A percentile compares a stretch with the other conserved stretches of the same genome.
Conservation (phyloP, 2,113 vertebrate genomes). For the Ciconia boyciana region DNA sequence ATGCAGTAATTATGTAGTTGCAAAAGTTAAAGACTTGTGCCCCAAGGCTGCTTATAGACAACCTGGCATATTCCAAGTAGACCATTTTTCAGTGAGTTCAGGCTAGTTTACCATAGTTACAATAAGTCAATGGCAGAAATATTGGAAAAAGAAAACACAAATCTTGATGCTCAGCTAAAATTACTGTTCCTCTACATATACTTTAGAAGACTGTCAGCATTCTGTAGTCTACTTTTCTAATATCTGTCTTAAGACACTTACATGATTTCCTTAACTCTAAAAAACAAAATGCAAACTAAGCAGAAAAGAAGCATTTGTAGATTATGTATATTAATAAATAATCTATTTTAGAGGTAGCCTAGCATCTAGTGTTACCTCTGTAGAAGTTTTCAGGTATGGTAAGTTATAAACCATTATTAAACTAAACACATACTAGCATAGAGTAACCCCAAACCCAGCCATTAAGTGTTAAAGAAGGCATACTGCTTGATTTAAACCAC, state of each 20-base stretch:
- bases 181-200: background rate
- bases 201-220: background rate
- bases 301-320: background rate
- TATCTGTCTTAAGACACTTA: background rate
- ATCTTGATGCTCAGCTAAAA: background rate
- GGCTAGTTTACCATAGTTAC: background rate
- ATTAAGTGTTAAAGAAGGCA: background rate
- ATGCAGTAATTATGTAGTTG: fast-evolving
- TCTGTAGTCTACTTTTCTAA: background rate
- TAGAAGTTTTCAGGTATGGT: background rate
- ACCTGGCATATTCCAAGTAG: background rate
- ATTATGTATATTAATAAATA: background rate
- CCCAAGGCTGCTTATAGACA: background rate
- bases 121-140: background rate
- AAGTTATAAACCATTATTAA: background rate
- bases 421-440: background rate
- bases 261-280: background rate
- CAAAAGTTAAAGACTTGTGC: background rate
- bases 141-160: background rate
- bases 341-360: background rate
- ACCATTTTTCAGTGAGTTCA: background rate
- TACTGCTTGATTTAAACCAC: background rate
- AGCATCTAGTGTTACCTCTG: background rate
- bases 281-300: background rate
- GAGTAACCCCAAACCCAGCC: background rate